Conservation (phyloP, 2,888 invertebrate genomes). For the Elegia similella region DNA sequence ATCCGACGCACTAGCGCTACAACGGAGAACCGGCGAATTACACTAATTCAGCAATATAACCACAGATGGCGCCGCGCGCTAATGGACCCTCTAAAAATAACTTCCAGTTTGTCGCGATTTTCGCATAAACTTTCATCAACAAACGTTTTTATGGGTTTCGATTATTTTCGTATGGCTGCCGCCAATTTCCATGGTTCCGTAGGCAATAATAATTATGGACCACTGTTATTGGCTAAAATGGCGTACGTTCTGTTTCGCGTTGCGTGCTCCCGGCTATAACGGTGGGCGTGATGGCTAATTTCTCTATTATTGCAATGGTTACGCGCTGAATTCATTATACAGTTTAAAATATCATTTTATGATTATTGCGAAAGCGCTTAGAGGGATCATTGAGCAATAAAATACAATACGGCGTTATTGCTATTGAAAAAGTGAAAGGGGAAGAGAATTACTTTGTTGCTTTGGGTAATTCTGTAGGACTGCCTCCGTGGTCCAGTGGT, state of each 20-base stretch:
- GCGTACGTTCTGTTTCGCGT: constrained; percentile 37
- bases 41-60: neutral
- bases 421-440: constrained; percentile 1
- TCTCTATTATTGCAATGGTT: constrained; percentile 51
- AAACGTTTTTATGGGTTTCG: constrained; percentile 41
- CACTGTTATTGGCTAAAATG: constrained; percentile 55
- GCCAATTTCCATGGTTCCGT: constrained; percentile 36
- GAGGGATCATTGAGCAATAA: neutral
- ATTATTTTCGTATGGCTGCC: constrained; percentile 28
- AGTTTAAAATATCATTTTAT: constrained; percentile 26
- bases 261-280: constrained; percentile 35
- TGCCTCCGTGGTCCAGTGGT: no score
- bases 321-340: constrained; percentile 19
- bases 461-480: no score
- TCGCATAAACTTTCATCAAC: constrained; percentile 51
- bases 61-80: neutral
- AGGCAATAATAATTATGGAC: constrained; percentile 51
- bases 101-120: constrained; percentile 14
- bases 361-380: constrained; percentile 13
- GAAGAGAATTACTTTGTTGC: neutral
- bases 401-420: neutral
- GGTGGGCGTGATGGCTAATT: constrained; percentile 21
- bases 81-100: neutral
- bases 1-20: neutral
- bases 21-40: neutral